phyloP scores from a whole-genome alignment of 2,113 vertebrate species.

The Salvator merianae region DNA sequence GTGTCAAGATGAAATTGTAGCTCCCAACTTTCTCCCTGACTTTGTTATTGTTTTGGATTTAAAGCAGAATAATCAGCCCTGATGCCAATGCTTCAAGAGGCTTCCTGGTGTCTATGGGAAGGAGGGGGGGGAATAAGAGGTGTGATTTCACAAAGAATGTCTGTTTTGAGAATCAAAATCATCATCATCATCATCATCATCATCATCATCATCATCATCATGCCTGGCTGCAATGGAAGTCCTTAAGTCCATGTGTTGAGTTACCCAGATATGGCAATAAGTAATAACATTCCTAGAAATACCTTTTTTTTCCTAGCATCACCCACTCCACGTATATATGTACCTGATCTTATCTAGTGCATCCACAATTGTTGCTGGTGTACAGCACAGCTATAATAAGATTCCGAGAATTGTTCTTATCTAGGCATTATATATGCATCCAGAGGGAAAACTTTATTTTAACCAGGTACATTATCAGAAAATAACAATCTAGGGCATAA shows the following conservation, averaged over 20 bases:
- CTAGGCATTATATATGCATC: conserved; percentile 58
- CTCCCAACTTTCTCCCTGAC: neutral
- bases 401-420: conserved; percentile 67
- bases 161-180: too few species aligned
- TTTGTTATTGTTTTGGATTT: neutral
- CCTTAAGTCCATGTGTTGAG: too few species aligned
- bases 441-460: conserved; percentile 71
- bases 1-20: neutral
- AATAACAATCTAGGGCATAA: conserved; percentile 59
- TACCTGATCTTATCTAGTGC: conserved; percentile 64
- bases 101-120: neutral
- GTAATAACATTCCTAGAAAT: conserved; percentile 57
- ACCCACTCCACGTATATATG: conserved; percentile 49
- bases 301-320: conserved; percentile 35
- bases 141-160: neutral
- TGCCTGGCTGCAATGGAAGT: too few species aligned
- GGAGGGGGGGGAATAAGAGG: neutral
- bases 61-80: neutral
- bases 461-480: conserved; percentile 65
- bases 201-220: too few species aligned
- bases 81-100: neutral
- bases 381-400: conserved; percentile 49
- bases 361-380: conserved; percentile 57
- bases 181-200: too few species aligned
- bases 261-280: conserved; percentile 55